Base-by-base conservation (phyloP, 37 sponge, comb jelly and placozoan species). In the Oscarella lobularis region DNA sequence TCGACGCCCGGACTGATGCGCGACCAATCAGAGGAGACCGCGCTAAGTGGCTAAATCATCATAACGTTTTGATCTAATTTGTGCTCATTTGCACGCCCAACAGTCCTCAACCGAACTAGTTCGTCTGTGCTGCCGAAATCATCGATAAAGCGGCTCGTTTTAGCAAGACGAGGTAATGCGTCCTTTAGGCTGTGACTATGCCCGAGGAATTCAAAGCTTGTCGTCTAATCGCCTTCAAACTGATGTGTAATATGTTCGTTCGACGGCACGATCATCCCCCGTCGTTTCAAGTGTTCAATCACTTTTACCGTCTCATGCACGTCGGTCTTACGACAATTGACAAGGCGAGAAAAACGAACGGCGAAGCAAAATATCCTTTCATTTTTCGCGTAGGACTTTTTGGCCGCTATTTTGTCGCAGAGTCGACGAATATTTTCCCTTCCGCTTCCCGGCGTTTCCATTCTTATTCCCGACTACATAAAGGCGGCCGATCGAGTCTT, bases 241-340 rank as follows among this genome's bases (percentile, higher is more conserved):
- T 95, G 5, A 83, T 95, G 38, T 95, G 92, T 74, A 72, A 78
- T 0, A 88, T 85, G 74, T 66, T 75, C 66, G 73, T 95, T 39
- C 39, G 78, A 1, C 83, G 85, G 73, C 82, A 78, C 76, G 80
- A 74, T 81, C 76, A 78, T 33, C 75, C 79, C 6, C 82, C 77
- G 3, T 37, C 84, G 1, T 67, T 9, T 1, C 6, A 65, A 0
- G 76, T 81, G 66, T 81, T 91, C n/a, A 31, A 72, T 0, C 82
- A 80, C 54, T 95, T 95, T 78, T 95, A 91, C 67, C 76, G 67
- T 30, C 89, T 87, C 38, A 39, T 95, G 27, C 79, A 83, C 40
- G 20, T 3, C 0, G 82, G 80, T 6, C 75, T 69, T 27, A 77
- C 30, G 3, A 39, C 33, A 30, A 20, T 6, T 20, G 80, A 78